Conservation (phyloP, 2,888 invertebrate species). For the Melipona beecheii region DNA sequence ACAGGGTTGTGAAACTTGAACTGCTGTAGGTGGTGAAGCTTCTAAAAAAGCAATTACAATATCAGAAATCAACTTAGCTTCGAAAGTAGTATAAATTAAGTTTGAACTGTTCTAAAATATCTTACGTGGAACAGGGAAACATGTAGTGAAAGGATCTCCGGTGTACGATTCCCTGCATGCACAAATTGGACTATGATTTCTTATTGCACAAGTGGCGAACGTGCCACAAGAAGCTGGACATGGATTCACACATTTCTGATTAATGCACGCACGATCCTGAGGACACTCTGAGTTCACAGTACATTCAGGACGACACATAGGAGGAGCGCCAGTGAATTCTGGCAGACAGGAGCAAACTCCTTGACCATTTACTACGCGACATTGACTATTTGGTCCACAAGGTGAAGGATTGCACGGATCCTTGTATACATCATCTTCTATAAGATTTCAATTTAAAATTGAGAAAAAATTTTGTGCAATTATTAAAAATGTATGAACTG, state of each 20-base stretch:
- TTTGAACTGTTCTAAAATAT: too few relatives aligned
- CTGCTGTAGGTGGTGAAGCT: conserved; percentile 5
- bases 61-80: not conserved
- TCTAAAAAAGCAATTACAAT: not conserved
- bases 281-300: conserved; percentile 86
- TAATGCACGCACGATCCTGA: conserved; percentile 85
- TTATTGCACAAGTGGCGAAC: conserved; percentile 76
- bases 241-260: conserved; percentile 86
- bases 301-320: conserved; percentile 85
- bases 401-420: not conserved
- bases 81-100: not conserved
- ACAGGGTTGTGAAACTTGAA: conserved; percentile 83
- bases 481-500: not conserved
- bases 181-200: conserved; percentile 83
- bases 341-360: not conserved
- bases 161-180: conserved; percentile 83
- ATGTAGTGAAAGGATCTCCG: conserved; percentile 83
- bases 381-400: not conserved
- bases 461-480: not conserved
- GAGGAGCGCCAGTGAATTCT: not conserved
- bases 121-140: conserved; percentile 83
- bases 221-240: conserved; percentile 86
- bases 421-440: not conserved
- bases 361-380: not conserved
- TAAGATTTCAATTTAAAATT: not conserved